These are phyloP conservation scores for Jacana jacana DNA, from an alignment of 2,113 vertebrate species.

Conservation along the genomic window DNA sequence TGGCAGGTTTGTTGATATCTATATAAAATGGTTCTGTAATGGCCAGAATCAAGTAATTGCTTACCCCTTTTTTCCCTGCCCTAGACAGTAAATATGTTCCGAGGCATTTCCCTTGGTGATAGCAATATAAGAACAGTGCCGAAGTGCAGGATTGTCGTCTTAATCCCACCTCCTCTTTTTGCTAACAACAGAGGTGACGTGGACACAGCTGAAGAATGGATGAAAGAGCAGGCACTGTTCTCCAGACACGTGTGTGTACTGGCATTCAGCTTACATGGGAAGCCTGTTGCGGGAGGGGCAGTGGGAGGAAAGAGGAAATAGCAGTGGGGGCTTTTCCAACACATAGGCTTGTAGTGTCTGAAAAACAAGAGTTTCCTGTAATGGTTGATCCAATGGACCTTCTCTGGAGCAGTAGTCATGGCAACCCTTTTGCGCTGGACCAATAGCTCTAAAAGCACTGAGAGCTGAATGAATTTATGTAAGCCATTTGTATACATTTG, in stretches of 20 bases:
- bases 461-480: not conserved
- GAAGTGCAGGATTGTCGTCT: not conserved
- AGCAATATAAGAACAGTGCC: not conserved
- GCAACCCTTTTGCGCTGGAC: not conserved
- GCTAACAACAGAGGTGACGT: not conserved
- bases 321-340: not conserved
- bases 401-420: conserved; percentile 9
- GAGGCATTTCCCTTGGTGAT: not conserved
- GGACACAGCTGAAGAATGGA: not conserved
- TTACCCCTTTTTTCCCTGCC: not conserved
- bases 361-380: not conserved
- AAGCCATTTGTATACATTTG: not conserved
- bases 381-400: not conserved
- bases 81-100: not conserved
- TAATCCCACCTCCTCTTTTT: not conserved
- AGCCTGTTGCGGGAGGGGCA: not conserved
- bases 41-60: not conserved
- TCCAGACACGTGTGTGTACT: fast-evolving
- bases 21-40: not conserved
- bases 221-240: not conserved
- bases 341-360: not conserved
- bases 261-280: not conserved
- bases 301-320: not conserved
- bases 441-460: not conserved
- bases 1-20: not conserved